Base-by-base conservation (phyloP, 2,797 vertebrate genomes). In the Sebastiscus albofasciatus region DNA sequence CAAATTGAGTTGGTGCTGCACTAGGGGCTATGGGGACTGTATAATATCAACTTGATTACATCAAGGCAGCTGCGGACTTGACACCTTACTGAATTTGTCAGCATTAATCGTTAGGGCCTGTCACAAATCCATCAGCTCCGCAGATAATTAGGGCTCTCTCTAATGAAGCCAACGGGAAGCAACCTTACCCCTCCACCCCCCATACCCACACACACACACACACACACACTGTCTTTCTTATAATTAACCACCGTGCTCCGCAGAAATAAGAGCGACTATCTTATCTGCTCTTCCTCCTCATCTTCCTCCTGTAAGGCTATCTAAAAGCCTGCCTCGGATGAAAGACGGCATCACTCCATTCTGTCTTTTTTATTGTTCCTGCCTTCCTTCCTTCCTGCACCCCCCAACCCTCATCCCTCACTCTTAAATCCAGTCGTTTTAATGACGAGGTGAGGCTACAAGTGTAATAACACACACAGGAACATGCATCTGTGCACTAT, bases 41-140 rank as follows among this genome's bases (percentile, higher is more conserved):
- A 98, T 99, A 98, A 99, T 99, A 99, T 98, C 97, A 98, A 97
- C 96, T 97, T 99, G 98, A 99, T 99, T 99, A 99, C 98, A 99
- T 99, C 98, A 99, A 98, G 98, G 97, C 97, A 97, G 96, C 98
- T 97, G 97, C 97, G 96, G 97, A 99, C 97, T 97, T 98, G 98
- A 99, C 98, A 99, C 97, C 97, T 98, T 97, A 97, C 98, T 97
- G 97, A 98, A 99, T 99, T 98, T 98, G 97, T 99, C 98, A 97
- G 97, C 98, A 98, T 99, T 99, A 99, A 99, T 99, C 97, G 97
- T 97, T 98, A 97, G 97, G 96, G 96, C 97, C 97, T 97, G 98
- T 99, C 98, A 99, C 97, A 99, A 98, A 99, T 99, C 98, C 98
- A 99, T 99, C 98, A 99, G 97, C 97, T 96, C 96, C 96, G 95